A percentile compares a stretch with the other conserved stretches of the same genome.
Evolutionary conservation across 2,113 vertebrate species (phyloP).

Genomic region (Epinephelus cyanopodus): DNA sequence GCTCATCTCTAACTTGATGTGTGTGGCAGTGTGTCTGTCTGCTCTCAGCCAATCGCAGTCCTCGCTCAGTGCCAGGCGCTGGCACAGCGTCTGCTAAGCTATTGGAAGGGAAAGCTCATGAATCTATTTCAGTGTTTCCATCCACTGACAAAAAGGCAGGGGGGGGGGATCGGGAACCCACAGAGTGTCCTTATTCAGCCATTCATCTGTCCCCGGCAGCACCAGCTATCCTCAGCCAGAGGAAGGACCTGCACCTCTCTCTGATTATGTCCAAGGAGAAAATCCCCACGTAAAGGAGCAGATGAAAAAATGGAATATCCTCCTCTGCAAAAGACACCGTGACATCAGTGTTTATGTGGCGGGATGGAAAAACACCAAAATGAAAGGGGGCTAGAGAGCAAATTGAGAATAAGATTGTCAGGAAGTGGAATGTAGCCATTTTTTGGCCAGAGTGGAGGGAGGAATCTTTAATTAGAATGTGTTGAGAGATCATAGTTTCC

Average conservation of each 20-base stretch:
- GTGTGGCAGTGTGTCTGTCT: slow-evolving; percentile 37
- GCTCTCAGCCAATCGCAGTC: slow-evolving; percentile 39
- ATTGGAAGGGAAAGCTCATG: slow-evolving; percentile 53
- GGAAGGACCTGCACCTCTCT: slow-evolving; percentile 25
- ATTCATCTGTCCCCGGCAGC: slow-evolving; percentile 57
- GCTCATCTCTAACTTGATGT: slow-evolving; percentile 44
- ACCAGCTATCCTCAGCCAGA: slow-evolving; percentile 22
- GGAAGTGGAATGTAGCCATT: slow-evolving; percentile 60
- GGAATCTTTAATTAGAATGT: slow-evolving; percentile 80
- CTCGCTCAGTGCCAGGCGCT: slow-evolving; percentile 49
- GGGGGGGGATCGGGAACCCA: slow-evolving; percentile 40
- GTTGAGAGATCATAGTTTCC: slow-evolving; percentile 79
- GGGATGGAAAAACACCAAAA: slow-evolving; percentile 56
- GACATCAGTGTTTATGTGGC: slow-evolving; percentile 67
- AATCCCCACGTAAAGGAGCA: slow-evolving; percentile 44
- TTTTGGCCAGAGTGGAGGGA: slow-evolving; percentile 61
- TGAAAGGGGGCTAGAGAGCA: slow-evolving; percentile 39
- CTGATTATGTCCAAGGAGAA: slow-evolving; percentile 65
- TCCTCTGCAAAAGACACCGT: slow-evolving; percentile 32
- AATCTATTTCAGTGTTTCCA: slow-evolving; percentile 67
- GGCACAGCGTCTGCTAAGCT: slow-evolving; percentile 50
- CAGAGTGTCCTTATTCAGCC: slow-evolving; percentile 56
- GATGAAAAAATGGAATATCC: slow-evolving; percentile 42
- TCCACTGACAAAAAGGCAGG: slow-evolving; percentile 52
- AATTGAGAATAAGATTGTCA: slow-evolving; percentile 65